A percentile compares a stretch with the other conserved stretches of the same genome.
phyloP scores from a whole-genome alignment of 2,888 invertebrate genomes.

The Brachyptera risi region DNA sequence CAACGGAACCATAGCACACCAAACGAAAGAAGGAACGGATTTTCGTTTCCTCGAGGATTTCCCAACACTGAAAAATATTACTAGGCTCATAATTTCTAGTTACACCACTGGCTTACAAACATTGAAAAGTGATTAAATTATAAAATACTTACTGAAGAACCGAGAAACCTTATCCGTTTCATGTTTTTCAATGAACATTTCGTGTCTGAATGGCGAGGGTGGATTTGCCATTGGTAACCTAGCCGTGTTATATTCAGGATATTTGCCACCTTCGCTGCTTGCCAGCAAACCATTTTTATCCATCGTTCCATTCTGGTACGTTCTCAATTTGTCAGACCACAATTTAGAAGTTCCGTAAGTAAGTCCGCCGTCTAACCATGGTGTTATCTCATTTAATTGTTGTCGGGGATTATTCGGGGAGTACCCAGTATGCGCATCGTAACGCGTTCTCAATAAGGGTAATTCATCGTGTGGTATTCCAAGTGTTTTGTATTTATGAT shows the following conservation, averaged over 20 bases:
- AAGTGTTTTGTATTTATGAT: slow-evolving; percentile 42
- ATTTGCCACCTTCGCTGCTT: slow-evolving; percentile 44
- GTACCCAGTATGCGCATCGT: slow-evolving; percentile 51
- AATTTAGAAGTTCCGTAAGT: slow-evolving; percentile 56
- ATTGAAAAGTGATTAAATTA: too few relatives aligned
- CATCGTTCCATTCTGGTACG: slow-evolving; percentile 47
- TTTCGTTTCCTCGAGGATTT: slow-evolving; percentile 53
- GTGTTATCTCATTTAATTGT: slow-evolving; percentile 59
- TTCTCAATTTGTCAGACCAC: slow-evolving; percentile 54
- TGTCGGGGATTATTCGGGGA: slow-evolving; percentile 57
- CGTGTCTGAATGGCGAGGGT: slow-evolving; percentile 52
- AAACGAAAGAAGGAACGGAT: slow-evolving; percentile 51
- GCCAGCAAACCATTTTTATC: slow-evolving; percentile 48
- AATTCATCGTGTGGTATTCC: slow-evolving; percentile 44
- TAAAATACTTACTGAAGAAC: slow-evolving; percentile 52
- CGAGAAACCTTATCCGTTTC: slow-evolving; percentile 47
- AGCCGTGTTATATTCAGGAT: slow-evolving; percentile 51
- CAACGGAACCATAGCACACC: slow-evolving; percentile 54
- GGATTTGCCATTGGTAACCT: slow-evolving; percentile 56
- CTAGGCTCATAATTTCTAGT: neutral
- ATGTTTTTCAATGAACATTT: slow-evolving; percentile 42
- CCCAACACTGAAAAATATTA: slow-evolving; percentile 45
- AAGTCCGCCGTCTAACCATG: slow-evolving; percentile 57
- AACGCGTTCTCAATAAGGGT: slow-evolving; percentile 53
- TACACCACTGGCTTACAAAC: too few relatives aligned